Evolutionary conservation across 1,140 invertebrate species (phyloP).

Genomic region (Pygmarrhopalites habei): DNA sequence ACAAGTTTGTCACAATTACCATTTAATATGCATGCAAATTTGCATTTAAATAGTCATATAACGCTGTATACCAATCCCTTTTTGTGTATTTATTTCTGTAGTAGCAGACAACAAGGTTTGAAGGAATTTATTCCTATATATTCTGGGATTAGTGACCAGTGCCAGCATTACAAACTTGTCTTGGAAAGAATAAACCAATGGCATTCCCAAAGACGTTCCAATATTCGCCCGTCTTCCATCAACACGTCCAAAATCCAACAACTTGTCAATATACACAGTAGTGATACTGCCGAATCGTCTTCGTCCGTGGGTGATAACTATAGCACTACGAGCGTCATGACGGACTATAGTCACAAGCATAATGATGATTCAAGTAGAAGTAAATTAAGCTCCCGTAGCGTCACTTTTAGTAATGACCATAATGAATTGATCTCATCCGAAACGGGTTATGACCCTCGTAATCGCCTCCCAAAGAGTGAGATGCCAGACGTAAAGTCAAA

Average conservation of each 20-base stretch:
- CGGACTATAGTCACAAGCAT: not conserved
- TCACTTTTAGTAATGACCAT: too few relatives aligned
- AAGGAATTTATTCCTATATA: conserved; percentile 48
- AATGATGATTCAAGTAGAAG: too few relatives aligned
- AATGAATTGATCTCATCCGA: too few relatives aligned
- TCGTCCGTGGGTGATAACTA: not conserved
- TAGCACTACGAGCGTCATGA: not conserved
- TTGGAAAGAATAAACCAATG: conserved; percentile 28
- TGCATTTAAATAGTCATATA: too few relatives aligned
- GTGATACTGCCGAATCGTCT: not conserved
- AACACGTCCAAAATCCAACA: conserved; percentile 21
- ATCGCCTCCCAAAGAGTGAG: too few relatives aligned
- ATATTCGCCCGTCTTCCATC: conserved; percentile 14
- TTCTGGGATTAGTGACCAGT: conserved; percentile 57
- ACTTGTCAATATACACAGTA: conserved; percentile 17
- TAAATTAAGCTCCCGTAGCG: too few relatives aligned
- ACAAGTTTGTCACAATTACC: too few relatives aligned
- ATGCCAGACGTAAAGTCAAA: too few relatives aligned
- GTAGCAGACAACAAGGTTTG: conserved; percentile 11
- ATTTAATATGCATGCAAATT: too few relatives aligned
- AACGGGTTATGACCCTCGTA: too few relatives aligned
- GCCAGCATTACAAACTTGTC: conserved; percentile 55
- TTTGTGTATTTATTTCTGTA: not conserved
- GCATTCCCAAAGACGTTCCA: conserved; percentile 37
- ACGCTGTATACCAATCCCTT: too few relatives aligned